A percentile compares a stretch with the other conserved stretches of the same genome.
phyloP scores from a whole-genome alignment of 1,140 invertebrate species.

The Sycophila sp. region DNA sequence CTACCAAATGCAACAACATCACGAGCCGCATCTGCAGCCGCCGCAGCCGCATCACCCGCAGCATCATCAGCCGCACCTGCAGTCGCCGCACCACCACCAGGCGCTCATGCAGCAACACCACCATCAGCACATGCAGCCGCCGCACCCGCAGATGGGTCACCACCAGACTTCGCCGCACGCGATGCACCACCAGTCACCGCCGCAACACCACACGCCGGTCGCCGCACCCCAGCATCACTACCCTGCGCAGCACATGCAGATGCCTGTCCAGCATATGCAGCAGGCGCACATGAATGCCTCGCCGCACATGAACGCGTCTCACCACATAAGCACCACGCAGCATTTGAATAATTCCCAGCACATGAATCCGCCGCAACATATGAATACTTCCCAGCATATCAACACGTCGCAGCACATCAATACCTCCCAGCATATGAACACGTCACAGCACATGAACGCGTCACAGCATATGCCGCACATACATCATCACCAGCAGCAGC shows the following conservation, averaged over 20 bases:
- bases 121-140: constrained; percentile 32
- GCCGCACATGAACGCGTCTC: constrained; percentile 14
- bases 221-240: constrained; percentile 25
- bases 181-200: constrained; percentile 36
- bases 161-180: constrained; percentile 43
- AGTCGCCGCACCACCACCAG: constrained; percentile 22
- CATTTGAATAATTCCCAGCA: too few relatives aligned
- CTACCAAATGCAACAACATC: constrained; percentile 55
- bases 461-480: constrained; percentile 20
- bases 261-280: constrained; percentile 30
- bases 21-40: constrained; percentile 46
- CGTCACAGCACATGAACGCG: constrained; percentile 25
- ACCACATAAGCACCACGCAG: constrained; percentile 13
- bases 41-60: constrained; percentile 40
- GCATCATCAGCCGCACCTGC: constrained; percentile 46
- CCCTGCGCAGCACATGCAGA: constrained; percentile 31
- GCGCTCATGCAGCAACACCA: constrained; percentile 6
- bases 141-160: constrained; percentile 43
- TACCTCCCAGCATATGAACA: constrained; percentile 3
- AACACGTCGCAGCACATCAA: constrained; percentile 12
- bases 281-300: constrained; percentile 18
- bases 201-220: constrained; percentile 17
- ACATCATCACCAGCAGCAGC: constrained; percentile 19
- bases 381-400: constrained; percentile 30
- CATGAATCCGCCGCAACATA: constrained; percentile 32